phyloP scores from a whole-genome alignment of 1,140 invertebrate genomes.

The Drosophila mauritiana region DNA sequence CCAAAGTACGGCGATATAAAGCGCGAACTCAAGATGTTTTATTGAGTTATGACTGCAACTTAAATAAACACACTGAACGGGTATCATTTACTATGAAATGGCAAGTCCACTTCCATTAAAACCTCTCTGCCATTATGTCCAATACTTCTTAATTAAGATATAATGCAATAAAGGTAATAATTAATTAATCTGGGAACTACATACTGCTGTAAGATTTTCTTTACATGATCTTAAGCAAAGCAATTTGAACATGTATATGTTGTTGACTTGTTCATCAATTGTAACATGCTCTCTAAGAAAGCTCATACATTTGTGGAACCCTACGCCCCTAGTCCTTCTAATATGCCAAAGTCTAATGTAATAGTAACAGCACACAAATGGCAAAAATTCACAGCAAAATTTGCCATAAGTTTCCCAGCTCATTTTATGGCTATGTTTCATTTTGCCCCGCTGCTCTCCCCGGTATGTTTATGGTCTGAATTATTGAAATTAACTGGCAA shows the following conservation, averaged over 20 bases:
- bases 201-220: no score
- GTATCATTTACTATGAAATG: neutral
- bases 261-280: no score
- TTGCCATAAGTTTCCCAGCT: conserved; percentile 48
- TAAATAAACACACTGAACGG: neutral
- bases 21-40: conserved; percentile 27
- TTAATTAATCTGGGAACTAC: no score
- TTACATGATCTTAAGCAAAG: no score
- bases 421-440: conserved; percentile 62
- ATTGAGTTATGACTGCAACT: conserved; percentile 17
- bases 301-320: neutral
- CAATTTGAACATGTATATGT: no score
- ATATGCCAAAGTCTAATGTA: conserved; percentile 19
- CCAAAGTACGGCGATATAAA: conserved; percentile 19
- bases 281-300: neutral
- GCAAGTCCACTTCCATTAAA: conserved; percentile 1
- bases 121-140: neutral
- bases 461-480: conserved; percentile 39
- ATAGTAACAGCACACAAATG: conserved; percentile 27
- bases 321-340: conserved; percentile 5
- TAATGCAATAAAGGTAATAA: no score
- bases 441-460: neutral
- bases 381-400: conserved; percentile 6
- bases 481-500: conserved; percentile 56
- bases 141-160: no score